Evolutionary conservation across 2,797 vertebrate species (phyloP), one percentile per base, ranked within the genome.

Genomic region (Echiichthys vipera): DNA sequence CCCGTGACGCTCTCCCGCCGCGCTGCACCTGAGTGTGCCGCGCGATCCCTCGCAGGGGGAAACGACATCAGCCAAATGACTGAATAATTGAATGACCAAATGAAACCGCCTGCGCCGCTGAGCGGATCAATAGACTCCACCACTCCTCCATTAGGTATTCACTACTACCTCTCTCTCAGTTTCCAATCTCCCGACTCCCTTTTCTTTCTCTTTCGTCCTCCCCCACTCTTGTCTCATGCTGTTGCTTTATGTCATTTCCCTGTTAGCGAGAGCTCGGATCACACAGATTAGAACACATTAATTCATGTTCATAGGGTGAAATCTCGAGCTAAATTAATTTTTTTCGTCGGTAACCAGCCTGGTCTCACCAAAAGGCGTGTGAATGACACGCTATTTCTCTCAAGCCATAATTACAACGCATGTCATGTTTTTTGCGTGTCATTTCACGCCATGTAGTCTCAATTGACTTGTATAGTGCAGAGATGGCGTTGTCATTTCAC

Each of bases 51-150:
- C 20, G 36, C 81, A 51, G 78, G 63, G 77, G 65, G 81, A 88
- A 84, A 87, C 88, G 88, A 88, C 88, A 90, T 89, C 88, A 90
- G 66, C 83, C 79, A 88, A 90, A 92, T 88, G 83, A 84, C 81
- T 83, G 87, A 89, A 90, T 90, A 91, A 92, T 90, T 90, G 88
- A 91, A 91, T 83, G 87, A 84, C 84, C 89, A 87, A 91, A 88
- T 90, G 86, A 91, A 91, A 91, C 78, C 71, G 81, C 62, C 86
- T 80, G 83, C 11, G 61, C 83, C 79, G 80, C 77, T 55, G 67
- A 74, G 84, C 58, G 36, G 87, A 91, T 92, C 90, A 79, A 92
- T 92, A 88, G 65, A 80, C 76, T 87, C 88, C 70, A 80, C 65
- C 65, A 29, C 77, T 84, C 58, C 27, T n/a, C 80, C 78, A 83